These are phyloP conservation scores for Bagarius yarrelli DNA, from an alignment of 2,113 vertebrate genomes.

Conservation along the genomic window DNA sequence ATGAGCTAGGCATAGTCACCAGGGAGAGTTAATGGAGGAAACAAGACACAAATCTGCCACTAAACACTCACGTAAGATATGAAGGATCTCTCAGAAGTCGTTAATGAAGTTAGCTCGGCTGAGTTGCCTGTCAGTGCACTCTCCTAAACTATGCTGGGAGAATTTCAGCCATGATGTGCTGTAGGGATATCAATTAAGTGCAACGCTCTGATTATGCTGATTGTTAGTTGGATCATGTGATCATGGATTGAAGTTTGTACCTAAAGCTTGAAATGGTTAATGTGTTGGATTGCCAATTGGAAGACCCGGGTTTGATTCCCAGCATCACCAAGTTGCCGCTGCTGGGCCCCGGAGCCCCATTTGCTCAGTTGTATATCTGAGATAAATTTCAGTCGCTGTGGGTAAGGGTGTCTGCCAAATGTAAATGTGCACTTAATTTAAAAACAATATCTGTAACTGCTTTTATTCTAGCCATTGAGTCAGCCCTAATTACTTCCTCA, in stretches of 20 bases:
- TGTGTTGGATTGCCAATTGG: too few relatives aligned
- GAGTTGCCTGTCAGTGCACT: conserved; percentile 5
- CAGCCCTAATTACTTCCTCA: conserved; percentile 66
- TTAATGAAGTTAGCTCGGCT: conserved; percentile 1
- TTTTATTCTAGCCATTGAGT: conserved; percentile 22
- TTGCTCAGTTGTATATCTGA: too few relatives aligned
- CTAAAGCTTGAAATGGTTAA: too few relatives aligned
- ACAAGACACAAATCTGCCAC: conserved; percentile 47
- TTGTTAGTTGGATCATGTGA: not conserved
- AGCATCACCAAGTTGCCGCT: too few relatives aligned
- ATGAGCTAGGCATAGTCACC: conserved; percentile 44
- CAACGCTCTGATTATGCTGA: conserved; percentile 6
- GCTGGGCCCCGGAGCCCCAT: too few relatives aligned
- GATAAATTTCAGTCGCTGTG: too few relatives aligned
- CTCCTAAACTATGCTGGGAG: not conserved
- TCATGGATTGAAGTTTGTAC: not conserved
- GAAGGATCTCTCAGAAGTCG: conserved; percentile 23
- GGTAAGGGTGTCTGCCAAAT: too few relatives aligned
- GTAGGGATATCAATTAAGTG: not conserved
- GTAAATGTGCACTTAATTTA: not conserved
- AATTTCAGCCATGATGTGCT: not conserved
- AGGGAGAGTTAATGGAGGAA: conserved; percentile 44
- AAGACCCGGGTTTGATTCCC: too few relatives aligned
- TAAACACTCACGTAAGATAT: conserved; percentile 37
- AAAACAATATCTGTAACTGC: not conserved